Base-by-base conservation (phyloP, 2,888 invertebrate genomes). In the Leptinotarsa peninsularis region DNA sequence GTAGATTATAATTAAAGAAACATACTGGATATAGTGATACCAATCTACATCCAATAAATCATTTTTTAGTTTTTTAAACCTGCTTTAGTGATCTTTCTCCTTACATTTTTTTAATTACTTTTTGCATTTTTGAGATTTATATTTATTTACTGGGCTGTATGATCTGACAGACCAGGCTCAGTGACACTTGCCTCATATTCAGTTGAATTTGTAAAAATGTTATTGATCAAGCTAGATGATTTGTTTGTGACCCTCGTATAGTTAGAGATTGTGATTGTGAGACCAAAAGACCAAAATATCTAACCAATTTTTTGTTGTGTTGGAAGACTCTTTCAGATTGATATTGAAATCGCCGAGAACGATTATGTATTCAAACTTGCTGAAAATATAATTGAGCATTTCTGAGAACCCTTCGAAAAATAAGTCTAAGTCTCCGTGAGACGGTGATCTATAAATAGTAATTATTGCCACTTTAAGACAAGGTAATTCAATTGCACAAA, bases 151-250 rank as follows among this genome's bases (percentile, higher is more conserved):
- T 50, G 50, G 50, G 50, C 50, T 4, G 10, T 50, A 15, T 50
- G 50, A 50, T 50, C 50, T 54, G 54, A 54, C 54, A 54, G 18
- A 54, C 54, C 54, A 54, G 18, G 18, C 54, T 54, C 18, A 54
- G n/a, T 54, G 54, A 54, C 5, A 54, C 18, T 1, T 54, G 54
- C n/a, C 54, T 54, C 54, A n/a, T 54, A 54, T 54, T 54, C 54
- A n/a, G 54, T 54, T 54, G 2, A 54, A 54, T 54, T 54, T n/a
- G 54, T 54, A n/a, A 54, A 54, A n/a, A 54, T 54, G n/a, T 54
- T 54, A n/a, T 54, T 18, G 54, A 54, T 54, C n/a, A 54, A n/a
- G n/a, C 50, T 50, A 15, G 50, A 14, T 50, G 50, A 50, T 50
- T 50, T 50, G 13, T 4, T 50, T 50, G 13, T 50, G 15, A 50